Evolutionary conservation across 2,113 vertebrate species (phyloP), one percentile per base, ranked within the genome.

Genomic region (Dicentrarchus labrax): DNA sequence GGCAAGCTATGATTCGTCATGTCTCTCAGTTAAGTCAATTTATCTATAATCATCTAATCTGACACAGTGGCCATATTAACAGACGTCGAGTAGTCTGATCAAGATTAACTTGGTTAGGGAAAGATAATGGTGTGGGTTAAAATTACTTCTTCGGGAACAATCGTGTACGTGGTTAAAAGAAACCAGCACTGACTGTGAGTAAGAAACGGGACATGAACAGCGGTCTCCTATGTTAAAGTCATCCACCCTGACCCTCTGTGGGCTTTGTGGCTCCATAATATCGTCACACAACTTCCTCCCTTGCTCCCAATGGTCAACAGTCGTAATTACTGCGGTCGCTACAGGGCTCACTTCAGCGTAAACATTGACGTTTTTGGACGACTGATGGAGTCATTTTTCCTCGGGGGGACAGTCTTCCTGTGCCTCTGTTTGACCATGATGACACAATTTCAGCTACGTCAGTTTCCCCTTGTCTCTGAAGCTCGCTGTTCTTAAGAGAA

Each of bases 391-490:
- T 47, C 45, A 61, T 60, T 64, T 60, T n/a, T 61, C 67, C 67
- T 19, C 0, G 19, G 4, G 53, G 60, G 24, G 19, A 38, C 43
- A 41, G 10, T 21, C n/a, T 51, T 5, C 10, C 56, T 39, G 17
- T 48, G 45, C 53, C 41, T 19, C 67, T 38, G 24, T 65, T 51
- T 19, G 22, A 41, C 60, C 61, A 4, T 1, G 38, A 69, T 87
- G 80, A 66, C 59, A 47, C 61, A 60, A 39, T 60, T 60, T 36
- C 53, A 43, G 3, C 19, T 53, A 17, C 39, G n/a, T 72, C 60
- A 59, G 0, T 51, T 79, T 68, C 51, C 24, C 15, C 45, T 71
- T 53, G 62, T 83, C 36, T 80, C 39, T 57, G n/a, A 51, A 38
- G 24, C 24, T 62, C 15, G 5, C 54, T 50, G 57, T 36, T 61